Base-by-base conservation (phyloP, 2,888 invertebrate genomes). In the Acanthopleura granulata region DNA sequence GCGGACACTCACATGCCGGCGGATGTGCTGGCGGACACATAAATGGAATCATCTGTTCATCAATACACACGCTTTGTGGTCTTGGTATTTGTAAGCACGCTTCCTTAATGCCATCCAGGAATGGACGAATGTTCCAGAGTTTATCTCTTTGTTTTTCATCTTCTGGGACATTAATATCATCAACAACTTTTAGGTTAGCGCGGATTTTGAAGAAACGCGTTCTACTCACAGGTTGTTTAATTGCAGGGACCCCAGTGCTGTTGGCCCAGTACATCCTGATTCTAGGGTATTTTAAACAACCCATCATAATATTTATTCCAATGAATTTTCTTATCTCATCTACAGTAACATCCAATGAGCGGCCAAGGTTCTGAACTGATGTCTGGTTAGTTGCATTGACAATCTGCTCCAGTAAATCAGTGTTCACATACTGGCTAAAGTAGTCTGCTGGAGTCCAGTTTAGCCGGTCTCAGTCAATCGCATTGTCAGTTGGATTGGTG, bases 41-140 rank as follows among this genome's bases (percentile, higher is more conserved):
- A 57, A 72, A 72, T 0, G 50, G 72, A 12, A 72, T 49, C 72
- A 72, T 72, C 29, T 72, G 72, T 72, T 72, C 57, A 29, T 72
- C 50, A 50, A 72, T 57, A 49, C 72, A 70, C 0, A 70, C 25
- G 1, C n/a, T 70, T 70, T 27, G 25, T 29, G 27, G 18, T 30
- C 27, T 70, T 12, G 25, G 1, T 29, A 70, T 29, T 70, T 1
- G n/a, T 29, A 29, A n/a, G 40, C 70, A 70, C n/a, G 18, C 15
- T 30, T 70, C 1, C n/a, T 29, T 18, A 30, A 51, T 51, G 14
- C 18, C 18, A 51, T 51, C 18, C 51, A 51, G 51, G 18, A 51
- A 51, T 14, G 51, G 51, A 51, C 51, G 51, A 51, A 51, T 18
- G 14, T 51, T 51, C 51, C 51, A 51, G 14, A 51, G 51, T 51